These are phyloP conservation scores for Harpegnathos saltator DNA, from an alignment of 1,140 invertebrate genomes.

Conservation along the genomic window DNA sequence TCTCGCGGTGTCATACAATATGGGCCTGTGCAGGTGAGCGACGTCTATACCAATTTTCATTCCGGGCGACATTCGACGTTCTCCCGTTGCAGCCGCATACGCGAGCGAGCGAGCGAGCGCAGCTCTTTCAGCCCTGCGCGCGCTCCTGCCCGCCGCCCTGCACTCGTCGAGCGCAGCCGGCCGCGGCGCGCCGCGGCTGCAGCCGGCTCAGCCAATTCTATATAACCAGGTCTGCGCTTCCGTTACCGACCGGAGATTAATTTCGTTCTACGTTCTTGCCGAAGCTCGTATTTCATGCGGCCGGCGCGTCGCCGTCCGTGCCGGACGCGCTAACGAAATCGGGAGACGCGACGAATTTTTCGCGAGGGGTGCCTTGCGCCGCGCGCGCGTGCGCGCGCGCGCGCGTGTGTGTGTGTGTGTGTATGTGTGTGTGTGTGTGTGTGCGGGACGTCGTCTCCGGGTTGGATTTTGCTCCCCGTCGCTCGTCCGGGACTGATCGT, in stretches of 20 bases:
- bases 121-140: slow-evolving; percentile 32
- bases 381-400: no score
- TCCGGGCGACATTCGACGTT: slow-evolving; percentile 72
- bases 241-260: slow-evolving; percentile 65
- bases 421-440: no score
- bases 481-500: no score
- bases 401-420: no score
- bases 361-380: no score
- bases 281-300: slow-evolving; percentile 60
- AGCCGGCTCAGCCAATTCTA: slow-evolving; percentile 56
- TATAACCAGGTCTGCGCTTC: slow-evolving; percentile 55
- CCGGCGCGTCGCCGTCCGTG: neutral
- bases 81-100: slow-evolving; percentile 36
- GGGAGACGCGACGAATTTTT: no score
- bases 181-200: neutral
- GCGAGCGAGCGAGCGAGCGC: no score
- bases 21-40: slow-evolving; percentile 70
- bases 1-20: slow-evolving; percentile 77
- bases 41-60: slow-evolving; percentile 78
- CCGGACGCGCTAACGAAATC: slow-evolving; percentile 22
- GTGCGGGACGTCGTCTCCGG: no score
- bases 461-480: no score
- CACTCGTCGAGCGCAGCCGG: neutral
- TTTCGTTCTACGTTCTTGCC: slow-evolving; percentile 57
- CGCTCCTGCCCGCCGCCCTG: neutral